Percentiles rank a stretch among this genome's conserved stretches.
Conservation (phyloP, 2,888 invertebrate species). For the Phoronis australis region DNA sequence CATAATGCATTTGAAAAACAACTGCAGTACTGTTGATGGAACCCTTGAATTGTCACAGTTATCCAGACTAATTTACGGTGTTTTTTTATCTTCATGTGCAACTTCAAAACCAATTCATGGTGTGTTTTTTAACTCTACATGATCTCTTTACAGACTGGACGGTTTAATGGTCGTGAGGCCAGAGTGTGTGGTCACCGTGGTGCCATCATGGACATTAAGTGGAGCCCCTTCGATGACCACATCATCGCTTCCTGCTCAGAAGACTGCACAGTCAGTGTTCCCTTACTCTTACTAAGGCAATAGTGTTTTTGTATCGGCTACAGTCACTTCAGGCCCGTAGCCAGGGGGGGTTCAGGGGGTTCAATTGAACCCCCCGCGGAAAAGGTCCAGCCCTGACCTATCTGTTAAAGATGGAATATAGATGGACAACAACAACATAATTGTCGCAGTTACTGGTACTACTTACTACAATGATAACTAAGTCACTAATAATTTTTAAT, state of each 20-base stretch:
- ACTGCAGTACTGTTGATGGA: background rate
- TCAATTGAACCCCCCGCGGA: too few relatives aligned
- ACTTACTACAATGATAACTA: too few relatives aligned
- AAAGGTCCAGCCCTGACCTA: too few relatives aligned
- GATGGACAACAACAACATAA: too few relatives aligned
- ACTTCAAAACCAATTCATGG: background rate
- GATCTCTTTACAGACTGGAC: slow-evolving; percentile 68
- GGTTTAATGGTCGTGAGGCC: slow-evolving; percentile 89
- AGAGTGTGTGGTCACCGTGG: slow-evolving; percentile 95
- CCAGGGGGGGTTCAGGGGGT: too few relatives aligned
- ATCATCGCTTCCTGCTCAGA: slow-evolving; percentile 96
- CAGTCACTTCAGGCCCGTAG: too few relatives aligned
- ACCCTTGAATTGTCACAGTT: background rate
- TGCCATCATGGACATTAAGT: slow-evolving; percentile 91
- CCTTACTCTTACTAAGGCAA: too few relatives aligned
- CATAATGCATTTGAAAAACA: too few relatives aligned
- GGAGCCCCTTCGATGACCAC: slow-evolving; percentile 98
- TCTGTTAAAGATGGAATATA: too few relatives aligned
- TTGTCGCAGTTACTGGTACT: too few relatives aligned
- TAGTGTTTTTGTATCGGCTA: too few relatives aligned
- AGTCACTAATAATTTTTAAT: too few relatives aligned
- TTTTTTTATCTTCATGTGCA: slow-evolving; percentile 1
- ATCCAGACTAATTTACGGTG: background rate
- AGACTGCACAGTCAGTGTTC: slow-evolving; percentile 77
- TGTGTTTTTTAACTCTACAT: background rate